Evolutionary conservation across 53 echinoderm and acorn worm species (phyloP).

Genomic region (Hippasteria phrygiana): DNA sequence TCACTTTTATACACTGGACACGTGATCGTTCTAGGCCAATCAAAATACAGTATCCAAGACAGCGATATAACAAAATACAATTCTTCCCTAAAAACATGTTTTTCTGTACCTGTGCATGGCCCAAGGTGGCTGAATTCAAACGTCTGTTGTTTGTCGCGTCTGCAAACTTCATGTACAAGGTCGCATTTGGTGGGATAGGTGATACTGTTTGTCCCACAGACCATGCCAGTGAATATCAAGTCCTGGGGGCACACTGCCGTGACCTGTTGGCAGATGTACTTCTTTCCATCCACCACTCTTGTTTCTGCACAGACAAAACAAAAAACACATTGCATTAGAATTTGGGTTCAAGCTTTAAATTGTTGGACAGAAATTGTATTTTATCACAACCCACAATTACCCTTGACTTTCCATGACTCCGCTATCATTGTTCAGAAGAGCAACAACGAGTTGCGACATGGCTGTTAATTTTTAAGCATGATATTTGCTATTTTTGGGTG

Average conservation of each 20-base stretch:
- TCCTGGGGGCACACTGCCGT: constrained; percentile 23
- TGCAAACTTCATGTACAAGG: constrained; percentile 40
- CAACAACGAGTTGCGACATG: no score
- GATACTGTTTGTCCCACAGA: constrained; percentile 52
- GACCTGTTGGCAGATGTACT: constrained; percentile 25
- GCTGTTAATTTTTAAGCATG: no score
- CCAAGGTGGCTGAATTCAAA: constrained; percentile 22
- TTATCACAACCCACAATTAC: no score
- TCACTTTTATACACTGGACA: no score
- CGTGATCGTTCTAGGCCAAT: no score
- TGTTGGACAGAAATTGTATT: no score
- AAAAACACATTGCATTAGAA: not conserved
- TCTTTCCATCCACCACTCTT: constrained; percentile 12
- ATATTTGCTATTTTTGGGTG: no score
- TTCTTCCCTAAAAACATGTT: not conserved
- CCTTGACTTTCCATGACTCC: no score
- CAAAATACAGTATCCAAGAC: no score
- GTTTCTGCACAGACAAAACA: constrained; percentile 28
- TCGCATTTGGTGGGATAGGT: constrained; percentile 63
- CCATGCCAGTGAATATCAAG: constrained; percentile 38
- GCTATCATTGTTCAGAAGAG: no score
- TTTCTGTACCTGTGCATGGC: constrained; percentile 41
- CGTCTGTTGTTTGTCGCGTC: constrained; percentile 12
- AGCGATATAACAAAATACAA: not conserved
- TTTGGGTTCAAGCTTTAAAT: no score